Percentiles rank a stretch among this genome's conserved stretches.
These are phyloP conservation scores for Coracopsis vasa DNA, from an alignment of 2,113 vertebrate species.

Conservation along the genomic window DNA sequence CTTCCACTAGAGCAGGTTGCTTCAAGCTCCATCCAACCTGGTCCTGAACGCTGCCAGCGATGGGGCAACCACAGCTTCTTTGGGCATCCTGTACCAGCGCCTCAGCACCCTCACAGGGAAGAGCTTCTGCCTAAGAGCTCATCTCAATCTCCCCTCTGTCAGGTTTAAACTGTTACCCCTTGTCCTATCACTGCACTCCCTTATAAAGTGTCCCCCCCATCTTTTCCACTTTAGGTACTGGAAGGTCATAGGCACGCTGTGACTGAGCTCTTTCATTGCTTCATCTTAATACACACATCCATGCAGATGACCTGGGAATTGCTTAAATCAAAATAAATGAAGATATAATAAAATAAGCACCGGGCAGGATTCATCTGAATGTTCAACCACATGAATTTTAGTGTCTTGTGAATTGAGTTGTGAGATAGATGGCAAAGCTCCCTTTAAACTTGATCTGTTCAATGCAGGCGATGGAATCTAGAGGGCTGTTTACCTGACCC, in stretches of 20 bases:
- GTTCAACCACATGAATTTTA: not conserved
- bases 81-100: not conserved
- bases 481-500: not conserved
- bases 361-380: not conserved
- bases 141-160: not conserved
- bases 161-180: not conserved
- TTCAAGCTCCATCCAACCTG: not conserved
- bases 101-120: accelerated
- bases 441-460: not conserved
- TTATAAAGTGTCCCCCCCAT: not conserved
- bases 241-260: not conserved
- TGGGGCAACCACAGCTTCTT: not conserved
- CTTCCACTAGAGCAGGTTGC: not conserved
- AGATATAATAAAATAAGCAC: accelerated
- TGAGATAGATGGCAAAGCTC: not conserved
- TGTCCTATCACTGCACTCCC: not conserved
- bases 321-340: not conserved
- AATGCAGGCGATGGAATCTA: not conserved
- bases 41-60: not conserved
- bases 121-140: not conserved
- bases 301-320: not conserved
- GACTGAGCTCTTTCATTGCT: not conserved
- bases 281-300: not conserved
- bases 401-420: not conserved
- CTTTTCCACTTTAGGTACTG: not conserved